Percentiles rank a stretch among this genome's conserved stretches.
phyloP scores from a whole-genome alignment of 2,797 vertebrate genomes.

The Gallinago solitaria region DNA sequence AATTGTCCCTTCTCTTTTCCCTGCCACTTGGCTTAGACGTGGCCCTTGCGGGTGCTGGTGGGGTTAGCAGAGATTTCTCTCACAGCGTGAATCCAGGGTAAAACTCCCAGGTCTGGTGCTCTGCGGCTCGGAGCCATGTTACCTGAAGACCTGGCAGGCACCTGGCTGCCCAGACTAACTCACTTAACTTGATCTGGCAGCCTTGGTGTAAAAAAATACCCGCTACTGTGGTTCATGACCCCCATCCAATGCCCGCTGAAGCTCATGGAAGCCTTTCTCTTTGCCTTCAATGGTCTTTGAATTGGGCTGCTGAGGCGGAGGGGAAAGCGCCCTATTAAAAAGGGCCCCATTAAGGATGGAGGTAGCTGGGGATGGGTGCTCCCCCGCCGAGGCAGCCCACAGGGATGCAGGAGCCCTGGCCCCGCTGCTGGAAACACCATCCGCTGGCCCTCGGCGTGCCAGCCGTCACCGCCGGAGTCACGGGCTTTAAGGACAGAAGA shows the following conservation, averaged over 20 bases:
- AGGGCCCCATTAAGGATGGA: background rate
- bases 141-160: background rate
- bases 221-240: background rate
- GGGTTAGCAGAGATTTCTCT: background rate
- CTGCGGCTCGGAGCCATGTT: background rate
- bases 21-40: background rate
- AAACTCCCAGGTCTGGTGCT: background rate
- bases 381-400: background rate
- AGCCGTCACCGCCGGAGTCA: fast-evolving
- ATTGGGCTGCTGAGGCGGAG: fast-evolving
- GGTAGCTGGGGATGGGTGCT: background rate
- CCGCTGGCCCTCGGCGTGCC: fast-evolving
- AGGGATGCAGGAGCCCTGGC: background rate
- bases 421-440: fast-evolving
- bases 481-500: background rate
- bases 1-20: background rate
- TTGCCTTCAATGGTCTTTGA: background rate
- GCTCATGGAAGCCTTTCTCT: background rate
- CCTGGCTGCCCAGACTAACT: background rate
- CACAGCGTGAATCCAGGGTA: background rate
- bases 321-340: background rate
- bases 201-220: background rate
- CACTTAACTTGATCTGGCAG: background rate
- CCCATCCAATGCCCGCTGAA: background rate
- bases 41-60: fast-evolving